Conservation (phyloP, 2,888 invertebrate species). For the Melanchra persicariae region DNA sequence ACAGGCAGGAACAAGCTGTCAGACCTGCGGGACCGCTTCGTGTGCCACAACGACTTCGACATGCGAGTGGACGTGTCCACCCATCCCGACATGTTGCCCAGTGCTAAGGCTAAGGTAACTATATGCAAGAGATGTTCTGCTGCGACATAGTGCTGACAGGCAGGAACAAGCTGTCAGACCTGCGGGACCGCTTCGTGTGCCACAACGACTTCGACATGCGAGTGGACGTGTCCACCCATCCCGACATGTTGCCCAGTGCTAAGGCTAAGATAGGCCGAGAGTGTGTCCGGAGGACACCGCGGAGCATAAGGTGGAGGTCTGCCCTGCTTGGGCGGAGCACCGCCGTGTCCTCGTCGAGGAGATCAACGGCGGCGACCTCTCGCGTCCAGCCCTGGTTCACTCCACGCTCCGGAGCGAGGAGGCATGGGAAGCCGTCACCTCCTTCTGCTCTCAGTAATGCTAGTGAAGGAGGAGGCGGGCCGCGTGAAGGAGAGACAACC, state of each 20-base stretch:
- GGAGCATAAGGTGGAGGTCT: too few species aligned
- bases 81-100: conserved; percentile 78
- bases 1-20: conserved; percentile 91
- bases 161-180: conserved; percentile 92
- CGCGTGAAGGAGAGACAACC: too few species aligned
- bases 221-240: conserved; percentile 91
- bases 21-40: conserved; percentile 94
- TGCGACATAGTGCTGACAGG: conserved; percentile 79
- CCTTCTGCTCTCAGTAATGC: too few species aligned
- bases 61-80: conserved; percentile 91
- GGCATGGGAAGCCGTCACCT: too few species aligned
- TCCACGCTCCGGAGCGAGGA: too few species aligned
- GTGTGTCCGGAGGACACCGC: too few species aligned
- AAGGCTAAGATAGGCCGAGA: conserved; percentile 33
- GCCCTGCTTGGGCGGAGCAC: too few species aligned
- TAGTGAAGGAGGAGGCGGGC: too few species aligned
- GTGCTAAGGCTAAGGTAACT: conserved; percentile 49
- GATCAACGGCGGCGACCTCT: too few species aligned
- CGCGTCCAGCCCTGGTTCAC: too few species aligned
- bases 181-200: conserved; percentile 95
- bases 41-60: conserved; percentile 93
- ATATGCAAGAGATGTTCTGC: conserved; percentile 69
- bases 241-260: conserved; percentile 73
- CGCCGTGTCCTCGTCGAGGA: too few species aligned
- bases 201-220: conserved; percentile 92